Evolutionary conservation across 2,888 invertebrate genomes (phyloP), one percentile per base, ranked within the genome.

Genomic region (Callosobruchus maculatus): DNA sequence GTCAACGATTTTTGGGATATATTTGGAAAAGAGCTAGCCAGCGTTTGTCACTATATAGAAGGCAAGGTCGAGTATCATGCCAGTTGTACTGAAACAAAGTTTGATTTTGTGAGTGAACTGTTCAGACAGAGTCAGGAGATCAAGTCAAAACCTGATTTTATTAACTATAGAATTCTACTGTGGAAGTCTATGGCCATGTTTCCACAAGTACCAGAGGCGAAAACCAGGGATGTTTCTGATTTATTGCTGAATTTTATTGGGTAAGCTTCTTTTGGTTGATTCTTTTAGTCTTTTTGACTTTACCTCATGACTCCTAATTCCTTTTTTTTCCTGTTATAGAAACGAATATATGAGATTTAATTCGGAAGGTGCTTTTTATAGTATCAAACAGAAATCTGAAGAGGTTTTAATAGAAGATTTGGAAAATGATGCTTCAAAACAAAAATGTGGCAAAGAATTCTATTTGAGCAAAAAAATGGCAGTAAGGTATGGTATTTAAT

Each of bases 171-270:
- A 79, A 89, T 93, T 78, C 88, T 96, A 72, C 85, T 98, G n/a
- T 94, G 97, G 92, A 93, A 94, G 86, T 90, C 93, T 22, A 92
- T 97, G 91, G 88, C 89, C 0, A 88, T 89, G 77, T 94, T 96
- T 84, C 89, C 94, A 2, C 91, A 92, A 77, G 88, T 95, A 18
- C 93, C 93, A 81, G 96, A 97, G 87, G 89, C 92, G 0, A 94
- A 92, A 85, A 97, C 96, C 81, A 90, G 93, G 71, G 94, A 95
- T 84, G 87, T 97, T 21, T 93, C 95, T 0, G 90, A 92, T 3
- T 82, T 97, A n/a, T 93, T 98, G 80, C 88, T 97, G 72, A 89
- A 91, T 76, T 97, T 97, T 84, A 91, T 95, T 73, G 90, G 93
- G 88, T 91, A 89, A 85, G 82, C 7, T 68, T 68, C 21, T n/a